phyloP scores from a whole-genome alignment of 2,113 vertebrate species.

The Octodon degus region DNA sequence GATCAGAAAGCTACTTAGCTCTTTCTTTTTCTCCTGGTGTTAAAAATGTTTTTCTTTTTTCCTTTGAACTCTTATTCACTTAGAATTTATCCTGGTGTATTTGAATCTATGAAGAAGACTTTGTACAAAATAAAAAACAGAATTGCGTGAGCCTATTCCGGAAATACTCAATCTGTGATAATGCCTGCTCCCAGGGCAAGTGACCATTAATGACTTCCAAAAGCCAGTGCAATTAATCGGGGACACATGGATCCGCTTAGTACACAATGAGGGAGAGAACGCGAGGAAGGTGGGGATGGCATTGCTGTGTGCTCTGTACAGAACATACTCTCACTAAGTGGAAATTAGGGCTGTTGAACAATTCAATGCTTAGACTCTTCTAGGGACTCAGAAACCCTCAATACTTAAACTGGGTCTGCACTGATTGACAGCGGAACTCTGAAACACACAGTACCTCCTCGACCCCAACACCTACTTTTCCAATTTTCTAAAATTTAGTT shows the following conservation, averaged over 20 bases:
- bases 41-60: slow-evolving; percentile 23
- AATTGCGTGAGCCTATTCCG: slow-evolving; percentile 3
- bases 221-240: not conserved
- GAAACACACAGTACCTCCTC: not conserved
- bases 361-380: slow-evolving; percentile 5
- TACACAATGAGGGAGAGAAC: not conserved
- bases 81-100: slow-evolving; percentile 6
- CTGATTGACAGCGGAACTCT: slow-evolving; percentile 16
- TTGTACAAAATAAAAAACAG: slow-evolving; percentile 18
- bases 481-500: slow-evolving; percentile 8
- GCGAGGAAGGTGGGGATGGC: not conserved
- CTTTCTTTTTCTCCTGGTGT: not conserved
- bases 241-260: not conserved
- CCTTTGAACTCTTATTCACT: slow-evolving; percentile 28
- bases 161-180: slow-evolving; percentile 9
- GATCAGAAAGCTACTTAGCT: slow-evolving; percentile 20
- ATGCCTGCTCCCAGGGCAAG: not conserved
- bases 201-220: not conserved
- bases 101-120: slow-evolving; percentile 47
- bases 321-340: slow-evolving; percentile 45
- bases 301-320: slow-evolving; percentile 22
- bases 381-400: not conserved
- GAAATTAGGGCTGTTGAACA: slow-evolving; percentile 6
- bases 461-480: slow-evolving; percentile 6
- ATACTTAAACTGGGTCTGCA: not conserved